Conservation (phyloP, 2,113 vertebrate species). For the Sprattus sprattus region DNA sequence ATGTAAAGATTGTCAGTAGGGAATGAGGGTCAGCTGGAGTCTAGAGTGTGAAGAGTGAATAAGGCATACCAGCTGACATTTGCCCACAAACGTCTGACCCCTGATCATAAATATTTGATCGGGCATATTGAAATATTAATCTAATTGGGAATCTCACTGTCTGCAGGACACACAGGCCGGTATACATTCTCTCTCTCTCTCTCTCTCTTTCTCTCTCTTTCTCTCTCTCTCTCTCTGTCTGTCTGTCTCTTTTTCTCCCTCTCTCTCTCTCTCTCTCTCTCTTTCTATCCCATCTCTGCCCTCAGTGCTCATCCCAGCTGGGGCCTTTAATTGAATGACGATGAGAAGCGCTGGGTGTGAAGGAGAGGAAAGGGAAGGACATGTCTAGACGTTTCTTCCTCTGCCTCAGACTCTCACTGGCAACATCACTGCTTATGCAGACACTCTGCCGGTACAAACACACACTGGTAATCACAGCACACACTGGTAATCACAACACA, state of each 20-base stretch:
- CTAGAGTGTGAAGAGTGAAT: neutral
- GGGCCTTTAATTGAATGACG: neutral
- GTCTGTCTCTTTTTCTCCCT: neutral
- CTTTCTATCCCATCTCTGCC: neutral
- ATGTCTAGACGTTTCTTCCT: neutral
- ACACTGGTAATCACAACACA: too few relatives aligned
- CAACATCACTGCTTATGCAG: neutral
- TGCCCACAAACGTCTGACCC: neutral
- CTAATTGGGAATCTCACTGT: neutral
- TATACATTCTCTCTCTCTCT: neutral
- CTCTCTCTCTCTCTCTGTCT: neutral
- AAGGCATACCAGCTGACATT: neutral
- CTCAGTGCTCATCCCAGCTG: neutral
- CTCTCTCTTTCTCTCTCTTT: neutral
- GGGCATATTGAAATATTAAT: constrained; percentile 17
- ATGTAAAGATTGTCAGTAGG: neutral
- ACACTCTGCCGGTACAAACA: neutral
- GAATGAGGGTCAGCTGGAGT: neutral
- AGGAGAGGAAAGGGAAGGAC: neutral
- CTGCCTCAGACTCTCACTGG: neutral
- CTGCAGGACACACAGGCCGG: neutral
- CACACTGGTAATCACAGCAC: too few relatives aligned
- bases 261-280: constrained; percentile 10
- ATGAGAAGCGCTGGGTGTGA: neutral
- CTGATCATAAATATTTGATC: constrained; percentile 7